These are phyloP conservation scores for Acanthacorydalis orientalis DNA, from an alignment of 2,888 invertebrate species.

Conservation along the genomic window DNA sequence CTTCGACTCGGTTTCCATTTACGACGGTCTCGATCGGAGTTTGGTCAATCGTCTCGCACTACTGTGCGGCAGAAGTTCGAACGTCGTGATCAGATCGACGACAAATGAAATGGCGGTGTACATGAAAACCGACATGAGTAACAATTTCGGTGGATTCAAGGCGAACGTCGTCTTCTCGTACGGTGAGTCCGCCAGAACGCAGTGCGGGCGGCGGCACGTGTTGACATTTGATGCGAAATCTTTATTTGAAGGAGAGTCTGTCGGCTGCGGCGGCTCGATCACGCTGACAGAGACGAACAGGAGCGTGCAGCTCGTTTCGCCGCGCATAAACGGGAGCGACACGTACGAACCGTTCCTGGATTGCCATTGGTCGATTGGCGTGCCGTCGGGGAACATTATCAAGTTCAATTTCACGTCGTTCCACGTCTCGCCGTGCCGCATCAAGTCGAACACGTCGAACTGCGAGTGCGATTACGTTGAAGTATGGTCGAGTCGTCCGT, in stretches of 20 bases:
- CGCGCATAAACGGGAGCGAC: constrained; percentile 25
- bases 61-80: constrained; percentile 49
- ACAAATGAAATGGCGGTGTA: constrained; percentile 39
- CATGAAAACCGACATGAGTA: constrained; percentile 27
- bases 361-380: constrained; percentile 57
- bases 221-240: no score
- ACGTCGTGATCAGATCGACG: constrained; percentile 40
- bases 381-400: constrained; percentile 40
- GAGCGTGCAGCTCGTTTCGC: constrained; percentile 22
- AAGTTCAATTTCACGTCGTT: constrained; percentile 37
- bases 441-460: constrained; percentile 22
- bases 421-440: constrained; percentile 33
- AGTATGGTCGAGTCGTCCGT: constrained; percentile 28
- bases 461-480: constrained; percentile 62
- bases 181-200: constrained; percentile 16
- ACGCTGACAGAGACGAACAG: constrained; percentile 27
- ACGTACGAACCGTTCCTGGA: constrained; percentile 49
- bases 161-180: constrained; percentile 42
- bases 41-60: constrained; percentile 29
- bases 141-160: constrained; percentile 35
- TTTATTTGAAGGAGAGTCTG: constrained; percentile 23
- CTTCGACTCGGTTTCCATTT: constrained; percentile 45
- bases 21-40: constrained; percentile 26
- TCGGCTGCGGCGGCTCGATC: constrained; percentile 55
- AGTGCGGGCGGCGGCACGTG: no score